Base-by-base conservation (phyloP, 2,888 invertebrate species). In the Conchocele bisecta region DNA sequence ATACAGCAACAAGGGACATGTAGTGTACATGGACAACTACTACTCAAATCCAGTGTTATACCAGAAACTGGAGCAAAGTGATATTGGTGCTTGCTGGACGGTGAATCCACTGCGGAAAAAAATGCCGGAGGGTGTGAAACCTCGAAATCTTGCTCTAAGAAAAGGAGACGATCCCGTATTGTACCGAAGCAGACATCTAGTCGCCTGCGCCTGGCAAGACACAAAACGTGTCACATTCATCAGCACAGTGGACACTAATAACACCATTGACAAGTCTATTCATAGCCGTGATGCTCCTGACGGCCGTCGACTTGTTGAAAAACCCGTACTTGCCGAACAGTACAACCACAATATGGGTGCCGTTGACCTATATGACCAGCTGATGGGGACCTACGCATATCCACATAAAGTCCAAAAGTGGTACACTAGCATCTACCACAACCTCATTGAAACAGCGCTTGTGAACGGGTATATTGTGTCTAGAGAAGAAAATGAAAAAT, bases 81-180 rank as follows among this genome's bases (percentile, higher is more conserved):
- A 42, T 6, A 65, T 58, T 31, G 64, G 66, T 7, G 68, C 67
- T 6, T 57, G 57, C 54, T 74, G 69, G 5, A 79, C 76, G 11
- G 71, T 75, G 3, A 69, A 68, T 26, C 26, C 54, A 13, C 53
- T 53, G 3, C 51, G 73, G 33, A 63, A 71, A 42, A 39, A 46
- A 22, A 69, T 80, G 69, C 75, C 75, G 11, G 29, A 11, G 5
- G 46, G 63, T 22, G 48, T 69, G 3, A 60, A 72, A 13, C 66
- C 65, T 24, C 33, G 24, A 17, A 26, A 33, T 13, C 41, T 69
- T 17, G 48, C 26, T n/a, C 59, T 73, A 1, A 33, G 33, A 2
- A 79, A 79, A 51, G 73, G 69, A 7, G 63, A 70, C 44, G 76
- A 71, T n/a, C 81, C 79, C n/a, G 59, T 70, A 3, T 79, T 79